Percentiles rank a stretch among this genome's conserved stretches.
Conservation (phyloP, 2,888 invertebrate genomes). For the Dynastes hyllus region DNA sequence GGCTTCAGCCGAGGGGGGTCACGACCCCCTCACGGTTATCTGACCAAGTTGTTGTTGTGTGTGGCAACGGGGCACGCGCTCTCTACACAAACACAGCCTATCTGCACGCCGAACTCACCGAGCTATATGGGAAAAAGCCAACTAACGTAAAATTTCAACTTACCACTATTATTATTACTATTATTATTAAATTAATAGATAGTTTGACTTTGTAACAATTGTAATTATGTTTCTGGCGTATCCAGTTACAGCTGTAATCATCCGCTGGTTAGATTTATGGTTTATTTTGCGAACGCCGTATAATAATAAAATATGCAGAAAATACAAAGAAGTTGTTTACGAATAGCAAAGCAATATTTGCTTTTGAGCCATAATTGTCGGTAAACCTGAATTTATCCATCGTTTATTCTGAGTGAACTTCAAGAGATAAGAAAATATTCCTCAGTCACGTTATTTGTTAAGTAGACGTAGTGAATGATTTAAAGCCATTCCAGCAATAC, state of each 20-base stretch:
- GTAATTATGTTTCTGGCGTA: constrained; percentile 25
- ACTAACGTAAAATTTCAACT: constrained; percentile 45
- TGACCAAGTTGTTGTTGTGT: constrained; percentile 54
- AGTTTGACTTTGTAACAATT: constrained; percentile 38
- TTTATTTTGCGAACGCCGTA: constrained; percentile 2
- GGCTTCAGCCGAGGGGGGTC: constrained; percentile 57
- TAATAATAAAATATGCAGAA: too few relatives aligned
- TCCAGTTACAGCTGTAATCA: constrained; percentile 25
- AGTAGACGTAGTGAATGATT: too few relatives aligned
- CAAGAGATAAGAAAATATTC: too few relatives aligned
- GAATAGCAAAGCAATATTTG: too few relatives aligned
- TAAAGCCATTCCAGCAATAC: too few relatives aligned
- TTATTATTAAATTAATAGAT: constrained; percentile 45
- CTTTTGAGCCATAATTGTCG: too few relatives aligned
- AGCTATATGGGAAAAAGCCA: constrained; percentile 45
- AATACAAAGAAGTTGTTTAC: too few relatives aligned
- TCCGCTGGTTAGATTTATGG: constrained; percentile 3
- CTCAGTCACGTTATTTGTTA: too few relatives aligned
- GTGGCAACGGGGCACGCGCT: constrained; percentile 57
- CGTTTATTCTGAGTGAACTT: too few relatives aligned
- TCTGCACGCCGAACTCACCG: constrained; percentile 12
- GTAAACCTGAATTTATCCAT: too few relatives aligned
- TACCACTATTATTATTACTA: constrained; percentile 39
- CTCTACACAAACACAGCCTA: constrained; percentile 43
- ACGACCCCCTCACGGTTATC: constrained; percentile 57